These are phyloP conservation scores for Clinocottus analis DNA, from an alignment of 2,113 vertebrate species.

Conservation along the genomic window DNA sequence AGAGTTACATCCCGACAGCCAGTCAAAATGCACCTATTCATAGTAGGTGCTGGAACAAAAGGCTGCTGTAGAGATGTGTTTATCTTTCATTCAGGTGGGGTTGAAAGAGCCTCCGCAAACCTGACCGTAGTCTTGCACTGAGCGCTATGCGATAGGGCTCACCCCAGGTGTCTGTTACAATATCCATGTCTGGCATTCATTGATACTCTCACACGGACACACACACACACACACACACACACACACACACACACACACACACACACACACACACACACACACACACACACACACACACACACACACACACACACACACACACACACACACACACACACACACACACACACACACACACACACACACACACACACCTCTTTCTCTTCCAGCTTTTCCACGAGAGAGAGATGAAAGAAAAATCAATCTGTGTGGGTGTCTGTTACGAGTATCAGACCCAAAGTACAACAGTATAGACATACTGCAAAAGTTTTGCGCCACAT, in stretches of 20 bases:
- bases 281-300: constrained; percentile 18
- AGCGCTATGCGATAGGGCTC: constrained; percentile 34
- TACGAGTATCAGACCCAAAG: constrained; percentile 10
- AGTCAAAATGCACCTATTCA: constrained; percentile 67
- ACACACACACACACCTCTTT: constrained; percentile 9
- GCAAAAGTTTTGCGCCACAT: constrained; percentile 5
- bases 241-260: constrained; percentile 16
- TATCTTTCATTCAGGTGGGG: constrained; percentile 78
- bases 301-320: constrained; percentile 12
- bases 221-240: constrained; percentile 14
- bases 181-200: constrained; percentile 69
- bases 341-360: constrained; percentile 7
- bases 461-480: constrained; percentile 21
- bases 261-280: constrained; percentile 19
- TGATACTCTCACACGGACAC: constrained; percentile 41
- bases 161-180: constrained; percentile 70
- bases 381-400: constrained; percentile 32
- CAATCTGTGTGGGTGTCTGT: constrained; percentile 29
- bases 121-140: constrained; percentile 45
- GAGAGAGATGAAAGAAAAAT: constrained; percentile 29
- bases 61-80: constrained; percentile 48
- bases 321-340: constrained; percentile 14
- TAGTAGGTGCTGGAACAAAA: constrained; percentile 68
- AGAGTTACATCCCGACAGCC: constrained; percentile 53
- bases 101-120: constrained; percentile 72